A percentile compares a stretch with the other conserved stretches of the same genome.
Conservation (phyloP, 2,113 vertebrate genomes). For the Pedetes capensis region DNA sequence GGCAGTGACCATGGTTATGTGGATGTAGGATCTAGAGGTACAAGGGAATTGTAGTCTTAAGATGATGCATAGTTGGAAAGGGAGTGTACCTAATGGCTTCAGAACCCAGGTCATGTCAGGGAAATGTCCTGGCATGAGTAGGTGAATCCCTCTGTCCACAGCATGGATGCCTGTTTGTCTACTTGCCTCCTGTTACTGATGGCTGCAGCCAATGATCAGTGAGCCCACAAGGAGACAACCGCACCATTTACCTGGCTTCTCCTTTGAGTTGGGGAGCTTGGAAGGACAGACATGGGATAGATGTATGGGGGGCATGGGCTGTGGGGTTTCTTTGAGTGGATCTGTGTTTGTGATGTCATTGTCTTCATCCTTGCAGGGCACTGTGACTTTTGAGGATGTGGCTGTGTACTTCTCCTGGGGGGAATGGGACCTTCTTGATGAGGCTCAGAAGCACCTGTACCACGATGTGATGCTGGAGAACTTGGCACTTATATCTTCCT, state of each 20-base stretch:
- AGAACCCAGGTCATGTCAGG: background rate
- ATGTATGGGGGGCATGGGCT: background rate
- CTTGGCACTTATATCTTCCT: slow-evolving; percentile 21
- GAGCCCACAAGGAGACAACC: background rate
- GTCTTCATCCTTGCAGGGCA: background rate
- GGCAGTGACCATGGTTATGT: background rate
- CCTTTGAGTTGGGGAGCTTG: background rate
- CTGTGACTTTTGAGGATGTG: slow-evolving; percentile 53
- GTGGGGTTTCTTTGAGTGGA: background rate
- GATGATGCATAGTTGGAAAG: background rate
- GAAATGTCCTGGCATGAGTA: background rate
- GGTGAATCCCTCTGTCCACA: background rate
- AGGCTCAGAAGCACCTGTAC: slow-evolving; percentile 53
- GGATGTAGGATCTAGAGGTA: background rate
- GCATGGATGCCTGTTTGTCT: background rate
- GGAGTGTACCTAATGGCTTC: background rate
- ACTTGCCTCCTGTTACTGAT: background rate
- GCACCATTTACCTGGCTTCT: background rate
- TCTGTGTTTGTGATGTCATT: background rate
- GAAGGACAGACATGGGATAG: background rate
- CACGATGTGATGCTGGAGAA: slow-evolving; percentile 60
- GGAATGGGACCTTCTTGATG: slow-evolving; percentile 57
- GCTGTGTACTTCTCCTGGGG: slow-evolving; percentile 33
- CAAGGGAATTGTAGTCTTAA: background rate
- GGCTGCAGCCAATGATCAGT: background rate